Percentiles rank a stretch among this genome's conserved stretches.
Conservation (phyloP, 2,888 invertebrate species). For the Drosophila pseudotakahashii region DNA sequence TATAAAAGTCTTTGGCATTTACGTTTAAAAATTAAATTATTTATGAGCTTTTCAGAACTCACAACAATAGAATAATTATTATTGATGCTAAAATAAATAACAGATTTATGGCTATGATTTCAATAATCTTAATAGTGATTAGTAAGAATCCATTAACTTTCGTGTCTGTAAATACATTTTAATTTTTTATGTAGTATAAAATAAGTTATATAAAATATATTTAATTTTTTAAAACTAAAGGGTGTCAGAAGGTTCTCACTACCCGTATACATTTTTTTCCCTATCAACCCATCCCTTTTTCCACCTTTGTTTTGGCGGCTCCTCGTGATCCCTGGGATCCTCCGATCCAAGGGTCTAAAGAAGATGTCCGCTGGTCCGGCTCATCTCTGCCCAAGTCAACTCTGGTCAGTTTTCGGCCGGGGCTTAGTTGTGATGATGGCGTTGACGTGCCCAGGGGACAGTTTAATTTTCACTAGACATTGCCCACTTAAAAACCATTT, state of each 20-base stretch:
- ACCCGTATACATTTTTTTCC: background rate
- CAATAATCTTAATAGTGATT: background rate
- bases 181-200: background rate
- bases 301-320: constrained; percentile 24
- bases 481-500: constrained; percentile 77
- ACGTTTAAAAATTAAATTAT: constrained; percentile 13
- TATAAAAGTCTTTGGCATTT: constrained; percentile 6
- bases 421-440: constrained; percentile 35
- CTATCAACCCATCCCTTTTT: background rate
- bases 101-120: constrained; percentile 13
- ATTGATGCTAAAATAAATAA: background rate
- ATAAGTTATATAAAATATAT: background rate
- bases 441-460: constrained; percentile 77
- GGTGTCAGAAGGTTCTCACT: background rate
- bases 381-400: constrained; percentile 12
- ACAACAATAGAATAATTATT: constrained; percentile 2
- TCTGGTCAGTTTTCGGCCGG: constrained; percentile 33
- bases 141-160: background rate
- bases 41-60: constrained; percentile 9
- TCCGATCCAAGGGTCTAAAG: constrained; percentile 46
- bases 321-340: constrained; percentile 15
- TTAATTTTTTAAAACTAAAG: background rate
- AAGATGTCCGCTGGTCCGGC: constrained; percentile 56
- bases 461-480: constrained; percentile 77
- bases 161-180: background rate